A percentile compares a stretch with the other conserved stretches of the same genome.
phyloP scores from a whole-genome alignment of 2,113 vertebrate species.

The Scortum barcoo region DNA sequence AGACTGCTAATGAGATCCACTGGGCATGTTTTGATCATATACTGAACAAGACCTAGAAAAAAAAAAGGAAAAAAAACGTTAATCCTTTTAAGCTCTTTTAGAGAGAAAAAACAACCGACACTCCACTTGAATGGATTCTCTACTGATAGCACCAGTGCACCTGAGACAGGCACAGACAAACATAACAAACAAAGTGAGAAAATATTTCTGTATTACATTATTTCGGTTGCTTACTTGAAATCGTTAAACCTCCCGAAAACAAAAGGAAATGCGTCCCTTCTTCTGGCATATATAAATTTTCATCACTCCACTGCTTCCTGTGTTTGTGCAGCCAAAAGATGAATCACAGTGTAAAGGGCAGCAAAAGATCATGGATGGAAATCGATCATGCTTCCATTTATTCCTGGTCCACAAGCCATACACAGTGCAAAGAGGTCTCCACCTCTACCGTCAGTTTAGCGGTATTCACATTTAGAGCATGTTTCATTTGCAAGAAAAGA shows the following conservation, averaged over 20 bases:
- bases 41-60: conserved; percentile 28
- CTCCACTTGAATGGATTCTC: conserved; percentile 11
- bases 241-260: not conserved
- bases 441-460: not conserved
- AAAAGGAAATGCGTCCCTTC: not conserved
- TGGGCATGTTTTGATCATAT: conserved; percentile 68
- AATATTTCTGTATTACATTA: not conserved
- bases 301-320: not conserved
- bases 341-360: conserved; percentile 17
- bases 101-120: conserved; percentile 8
- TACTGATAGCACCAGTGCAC: conserved; percentile 25
- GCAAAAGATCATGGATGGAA: not conserved
- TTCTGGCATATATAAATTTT: not conserved
- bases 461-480: not conserved
- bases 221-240: conserved; percentile 6
- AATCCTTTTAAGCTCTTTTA: conserved; percentile 40
- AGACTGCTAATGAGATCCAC: conserved; percentile 74
- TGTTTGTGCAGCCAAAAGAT: not conserved
- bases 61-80: conserved; percentile 14
- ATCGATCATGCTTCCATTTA: not conserved
- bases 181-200: not conserved
- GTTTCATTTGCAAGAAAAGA: conserved; percentile 5
- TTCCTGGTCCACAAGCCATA: not conserved
- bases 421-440: not conserved
- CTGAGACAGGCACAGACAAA: not conserved